Base-by-base conservation (phyloP, 2,888 invertebrate species). In the Cryptus viduatorius region DNA sequence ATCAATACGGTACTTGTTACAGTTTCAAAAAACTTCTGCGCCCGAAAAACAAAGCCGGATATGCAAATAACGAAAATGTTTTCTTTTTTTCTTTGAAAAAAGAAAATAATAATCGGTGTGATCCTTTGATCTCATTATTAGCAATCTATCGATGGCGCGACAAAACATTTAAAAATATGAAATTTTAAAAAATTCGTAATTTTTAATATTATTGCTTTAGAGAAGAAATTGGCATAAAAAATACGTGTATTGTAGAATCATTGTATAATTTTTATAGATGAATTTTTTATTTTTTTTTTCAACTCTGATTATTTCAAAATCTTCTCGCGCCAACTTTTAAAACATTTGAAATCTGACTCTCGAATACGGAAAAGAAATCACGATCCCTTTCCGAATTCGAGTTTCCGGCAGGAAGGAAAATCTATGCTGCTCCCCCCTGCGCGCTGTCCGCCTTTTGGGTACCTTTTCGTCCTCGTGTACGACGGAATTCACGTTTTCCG, bases 401-500 rank as follows among this genome's bases (percentile, higher is more conserved):
- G 72, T 64, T 80, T 80, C 59, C 42, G 59, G 46, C 12, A 16
- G 59, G 46, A 46, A 68, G 72, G 65, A 67, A 79, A 50, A 53
- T 37, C 76, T 72, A 61, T 48, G 53, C 71, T 48, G 31, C 12
- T 44, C n/a, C 67, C 68, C 53, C 59, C 50, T 19, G 44, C 24
- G 8, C 61, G 69, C 64, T 73, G 61, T 81, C 56, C 46, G 50
- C 53, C 79, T 79, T 82, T 83, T 77, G 71, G 78, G 80, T 80
- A 68, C 69, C 78, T 16, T 75, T 56, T 78, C 78, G 42, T 71
- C 73, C 65, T 82, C 79, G 83, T 79, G 73, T 82, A 76, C 76
- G 83, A 86, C 80, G 83, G 82, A 82, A 83, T 86, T 86, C 86
- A 69, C 80, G 86, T 85, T 87, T 87, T 86, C 87, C 86, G 87